A percentile compares a stretch with the other conserved stretches of the same genome.
phyloP scores from a whole-genome alignment of 2,113 vertebrate genomes.

The Elaphurus davidianus region DNA sequence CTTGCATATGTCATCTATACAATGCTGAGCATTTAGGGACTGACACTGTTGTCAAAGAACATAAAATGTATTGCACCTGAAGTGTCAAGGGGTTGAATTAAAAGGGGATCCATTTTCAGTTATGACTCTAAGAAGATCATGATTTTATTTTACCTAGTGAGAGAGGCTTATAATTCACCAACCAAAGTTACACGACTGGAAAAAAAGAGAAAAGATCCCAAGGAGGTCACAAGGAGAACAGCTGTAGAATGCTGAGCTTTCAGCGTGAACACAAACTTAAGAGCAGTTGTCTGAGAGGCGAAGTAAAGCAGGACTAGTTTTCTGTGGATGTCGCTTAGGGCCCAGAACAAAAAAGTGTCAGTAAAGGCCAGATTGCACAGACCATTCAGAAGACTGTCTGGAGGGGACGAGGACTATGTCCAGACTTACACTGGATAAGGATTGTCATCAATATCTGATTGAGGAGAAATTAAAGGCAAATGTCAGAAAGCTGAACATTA shows the following conservation, averaged over 20 bases:
- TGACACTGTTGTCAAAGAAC: not conserved
- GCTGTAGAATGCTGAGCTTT: not conserved
- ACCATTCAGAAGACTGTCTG: not conserved
- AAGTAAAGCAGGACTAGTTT: not conserved
- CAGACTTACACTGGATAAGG: not conserved
- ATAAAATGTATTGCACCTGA: not conserved
- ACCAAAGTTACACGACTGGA: not conserved
- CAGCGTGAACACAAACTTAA: not conserved
- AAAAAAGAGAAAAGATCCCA: not conserved
- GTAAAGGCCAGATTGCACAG: not conserved
- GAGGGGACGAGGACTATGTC: not conserved
- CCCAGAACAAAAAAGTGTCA: not conserved
- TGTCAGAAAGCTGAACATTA: not conserved
- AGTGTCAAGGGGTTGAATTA: not conserved
- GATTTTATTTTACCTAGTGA: constrained; percentile 8
- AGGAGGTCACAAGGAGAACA: not conserved
- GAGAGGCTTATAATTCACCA: not conserved
- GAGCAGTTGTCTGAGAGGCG: not conserved
- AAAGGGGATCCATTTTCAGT: not conserved
- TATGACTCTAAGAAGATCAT: not conserved
- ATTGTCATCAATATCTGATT: not conserved
- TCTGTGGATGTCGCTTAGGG: not conserved
- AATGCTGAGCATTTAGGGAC: not conserved
- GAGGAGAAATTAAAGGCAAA: not conserved
- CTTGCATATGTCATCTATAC: not conserved